phyloP scores from a whole-genome alignment of 92 coral and sea anemone genomes.

The Umimayanthus chanpuru region DNA sequence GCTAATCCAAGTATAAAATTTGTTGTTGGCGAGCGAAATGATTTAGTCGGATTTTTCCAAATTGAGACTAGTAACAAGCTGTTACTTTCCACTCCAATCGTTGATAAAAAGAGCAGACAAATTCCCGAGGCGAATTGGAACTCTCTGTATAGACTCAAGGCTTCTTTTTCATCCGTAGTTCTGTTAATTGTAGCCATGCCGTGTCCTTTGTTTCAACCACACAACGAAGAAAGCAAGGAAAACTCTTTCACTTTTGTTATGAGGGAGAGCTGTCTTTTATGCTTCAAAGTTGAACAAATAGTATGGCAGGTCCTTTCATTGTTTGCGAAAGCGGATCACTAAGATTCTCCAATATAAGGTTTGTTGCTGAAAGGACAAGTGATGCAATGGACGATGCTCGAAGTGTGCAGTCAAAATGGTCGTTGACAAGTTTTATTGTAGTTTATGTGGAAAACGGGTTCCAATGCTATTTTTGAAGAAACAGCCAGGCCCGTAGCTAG shows the following conservation, averaged over 20 bases:
- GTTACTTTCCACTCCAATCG: slow-evolving; percentile 37
- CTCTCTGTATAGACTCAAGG: slow-evolving; percentile 11
- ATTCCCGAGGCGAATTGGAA: slow-evolving; percentile 34
- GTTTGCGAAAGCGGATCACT: too few relatives aligned
- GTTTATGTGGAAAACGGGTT: too few relatives aligned
- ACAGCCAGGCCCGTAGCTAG: too few relatives aligned
- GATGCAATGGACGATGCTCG: too few relatives aligned
- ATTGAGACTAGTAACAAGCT: slow-evolving; percentile 29
- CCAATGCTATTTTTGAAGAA: too few relatives aligned
- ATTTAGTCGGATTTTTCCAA: too few relatives aligned
- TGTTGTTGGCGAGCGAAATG: too few relatives aligned
- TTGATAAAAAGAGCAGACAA: slow-evolving; percentile 29
- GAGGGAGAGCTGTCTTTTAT: slow-evolving; percentile 28
- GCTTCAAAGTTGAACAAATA: slow-evolving; percentile 39
- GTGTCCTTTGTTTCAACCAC: not conserved
- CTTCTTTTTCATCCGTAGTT: slow-evolving; percentile 21
- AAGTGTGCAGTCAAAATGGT: too few relatives aligned
- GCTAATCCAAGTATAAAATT: too few relatives aligned
- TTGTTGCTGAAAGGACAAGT: too few relatives aligned
- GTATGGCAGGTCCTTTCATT: slow-evolving; percentile 36
- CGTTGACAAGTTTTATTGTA: too few relatives aligned
- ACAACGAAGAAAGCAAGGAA: not conserved
- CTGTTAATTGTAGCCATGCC: slow-evolving; percentile 21
- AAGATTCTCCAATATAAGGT: too few relatives aligned
- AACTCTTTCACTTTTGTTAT: slow-evolving; percentile 22